Conservation (phyloP, 64 coral and sea anemone species). For the Catalaphyllia jardinei region DNA sequence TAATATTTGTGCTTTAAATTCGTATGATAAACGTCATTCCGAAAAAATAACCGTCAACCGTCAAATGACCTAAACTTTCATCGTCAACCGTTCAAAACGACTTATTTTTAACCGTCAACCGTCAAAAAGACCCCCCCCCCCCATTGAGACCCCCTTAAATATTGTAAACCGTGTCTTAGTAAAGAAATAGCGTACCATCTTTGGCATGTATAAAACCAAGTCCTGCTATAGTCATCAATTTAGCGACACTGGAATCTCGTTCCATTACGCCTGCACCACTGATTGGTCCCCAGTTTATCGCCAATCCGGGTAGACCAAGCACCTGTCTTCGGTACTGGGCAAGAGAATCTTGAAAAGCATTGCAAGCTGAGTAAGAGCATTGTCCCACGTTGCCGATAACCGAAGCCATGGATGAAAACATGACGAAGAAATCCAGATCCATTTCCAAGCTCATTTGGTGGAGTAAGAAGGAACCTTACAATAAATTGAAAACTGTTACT, state of each 20-base stretch:
- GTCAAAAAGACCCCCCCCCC: no score
- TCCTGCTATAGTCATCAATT: conserved; percentile 30
- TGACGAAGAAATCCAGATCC: conserved; percentile 77
- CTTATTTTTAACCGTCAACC: no score
- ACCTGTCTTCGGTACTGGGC: conserved; percentile 59
- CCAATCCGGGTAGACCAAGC: conserved; percentile 67
- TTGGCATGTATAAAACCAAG: conserved; percentile 28
- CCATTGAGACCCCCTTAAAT: no score
- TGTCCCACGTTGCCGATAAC: conserved; percentile 65
- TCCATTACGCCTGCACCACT: conserved; percentile 70
- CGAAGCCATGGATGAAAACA: conserved; percentile 70
- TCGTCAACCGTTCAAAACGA: no score
- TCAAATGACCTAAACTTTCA: no score
- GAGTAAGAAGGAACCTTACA: conserved; percentile 52
- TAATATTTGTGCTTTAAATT: no score
- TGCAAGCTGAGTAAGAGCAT: conserved; percentile 55
- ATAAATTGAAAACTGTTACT: no score
- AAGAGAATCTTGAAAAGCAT: conserved; percentile 70
- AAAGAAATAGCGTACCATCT: conserved; percentile 35
- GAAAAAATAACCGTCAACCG: no score
- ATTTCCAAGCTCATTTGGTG: conserved; percentile 69
- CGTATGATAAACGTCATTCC: no score
- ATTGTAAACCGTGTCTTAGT: neutral
- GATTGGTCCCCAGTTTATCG: conserved; percentile 85
- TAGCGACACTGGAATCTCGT: conserved; percentile 27